Evolutionary conservation across 2,888 invertebrate genomes (phyloP).

Genomic region (Archips crataeganus): DNA sequence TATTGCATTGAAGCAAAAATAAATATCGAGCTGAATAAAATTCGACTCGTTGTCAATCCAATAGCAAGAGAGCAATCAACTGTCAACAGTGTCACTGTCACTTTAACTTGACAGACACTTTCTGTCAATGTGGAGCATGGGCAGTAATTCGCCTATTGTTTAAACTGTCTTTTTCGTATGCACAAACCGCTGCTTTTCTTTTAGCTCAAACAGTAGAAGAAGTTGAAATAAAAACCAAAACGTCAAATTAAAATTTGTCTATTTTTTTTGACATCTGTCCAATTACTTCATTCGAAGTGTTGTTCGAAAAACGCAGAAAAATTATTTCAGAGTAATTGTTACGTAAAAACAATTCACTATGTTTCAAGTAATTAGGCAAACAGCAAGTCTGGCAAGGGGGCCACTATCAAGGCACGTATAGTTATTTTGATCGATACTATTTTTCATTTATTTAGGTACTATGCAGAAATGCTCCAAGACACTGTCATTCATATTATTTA

Average conservation of each 20-base stretch:
- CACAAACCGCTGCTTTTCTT: background rate
- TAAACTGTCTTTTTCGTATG: background rate
- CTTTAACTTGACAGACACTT: constrained; percentile 3
- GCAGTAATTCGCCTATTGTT: background rate
- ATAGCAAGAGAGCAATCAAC: background rate
- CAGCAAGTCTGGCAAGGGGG: constrained; percentile 60
- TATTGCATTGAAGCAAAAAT: constrained; percentile 17
- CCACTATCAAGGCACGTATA: constrained; percentile 63
- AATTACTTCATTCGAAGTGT: constrained; percentile 13
- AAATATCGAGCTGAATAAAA: constrained; percentile 13
- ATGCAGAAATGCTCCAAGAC: background rate
- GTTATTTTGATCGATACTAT: background rate
- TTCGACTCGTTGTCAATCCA: background rate
- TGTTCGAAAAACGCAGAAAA: constrained; percentile 34
- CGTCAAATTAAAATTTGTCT: constrained; percentile 4
- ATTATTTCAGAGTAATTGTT: constrained; percentile 31
- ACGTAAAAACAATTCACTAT: constrained; percentile 52
- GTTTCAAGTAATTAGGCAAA: constrained; percentile 66
- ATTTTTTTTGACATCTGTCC: constrained; percentile 17
- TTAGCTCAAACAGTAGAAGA: background rate
- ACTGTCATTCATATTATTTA: background rate
- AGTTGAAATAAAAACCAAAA: constrained; percentile 14
- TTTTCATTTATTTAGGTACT: background rate
- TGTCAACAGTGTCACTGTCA: background rate
- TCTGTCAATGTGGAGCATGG: constrained; percentile 26